phyloP scores from a whole-genome alignment of 1,140 invertebrate genomes.

The Nasonia longicornis region DNA sequence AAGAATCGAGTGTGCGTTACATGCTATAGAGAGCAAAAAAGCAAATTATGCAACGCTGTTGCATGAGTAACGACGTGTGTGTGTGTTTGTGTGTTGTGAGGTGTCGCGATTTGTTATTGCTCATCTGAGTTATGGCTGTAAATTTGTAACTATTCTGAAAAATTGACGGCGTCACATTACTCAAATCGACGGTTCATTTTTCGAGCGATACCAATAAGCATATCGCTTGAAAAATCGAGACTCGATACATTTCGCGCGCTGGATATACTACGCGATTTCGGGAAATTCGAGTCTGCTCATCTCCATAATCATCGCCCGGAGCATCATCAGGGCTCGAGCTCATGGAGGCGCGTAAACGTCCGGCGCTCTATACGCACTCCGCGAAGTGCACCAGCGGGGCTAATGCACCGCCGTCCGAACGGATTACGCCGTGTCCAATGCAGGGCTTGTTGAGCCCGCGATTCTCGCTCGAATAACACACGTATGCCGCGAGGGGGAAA shows the following conservation, averaged over 20 bases:
- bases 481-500: neutral
- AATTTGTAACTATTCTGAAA: neutral
- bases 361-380: too few relatives aligned
- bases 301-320: neutral
- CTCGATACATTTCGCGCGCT: too few relatives aligned
- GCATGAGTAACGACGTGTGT: constrained; percentile 4
- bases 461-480: constrained; percentile 1
- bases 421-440: neutral
- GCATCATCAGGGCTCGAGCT: neutral
- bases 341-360: too few relatives aligned
- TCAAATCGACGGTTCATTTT: too few relatives aligned
- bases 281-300: too few relatives aligned
- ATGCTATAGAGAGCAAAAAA: neutral
- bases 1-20: neutral
- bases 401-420: neutral
- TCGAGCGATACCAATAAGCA: too few relatives aligned
- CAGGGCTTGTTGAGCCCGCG: too few relatives aligned
- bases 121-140: neutral
- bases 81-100: neutral
- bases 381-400: neutral
- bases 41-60: constrained; percentile 7
- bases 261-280: too few relatives aligned
- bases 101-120: neutral
- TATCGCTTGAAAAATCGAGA: too few relatives aligned
- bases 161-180: too few relatives aligned